These are phyloP conservation scores for Ptyas mucosa DNA, from an alignment of 2,113 vertebrate species.

Conservation along the genomic window DNA sequence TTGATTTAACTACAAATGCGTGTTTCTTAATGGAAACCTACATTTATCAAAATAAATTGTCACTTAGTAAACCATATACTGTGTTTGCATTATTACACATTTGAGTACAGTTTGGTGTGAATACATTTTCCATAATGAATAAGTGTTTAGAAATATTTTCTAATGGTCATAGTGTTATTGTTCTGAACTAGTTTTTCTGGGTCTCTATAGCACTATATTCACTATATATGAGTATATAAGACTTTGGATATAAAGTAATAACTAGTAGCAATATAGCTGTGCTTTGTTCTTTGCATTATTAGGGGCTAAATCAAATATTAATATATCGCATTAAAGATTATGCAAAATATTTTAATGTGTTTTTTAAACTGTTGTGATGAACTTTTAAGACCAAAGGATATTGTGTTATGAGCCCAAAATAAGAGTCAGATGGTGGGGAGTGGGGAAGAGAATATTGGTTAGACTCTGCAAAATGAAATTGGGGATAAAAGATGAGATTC, in stretches of 20 bases:
- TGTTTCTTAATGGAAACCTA: not conserved
- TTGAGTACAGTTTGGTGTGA: not conserved
- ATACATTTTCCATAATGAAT: not conserved
- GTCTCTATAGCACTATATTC: not conserved
- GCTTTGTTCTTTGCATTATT: constrained; percentile 7
- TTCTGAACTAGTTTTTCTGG: not conserved
- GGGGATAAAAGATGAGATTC: not conserved
- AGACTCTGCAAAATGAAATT: not conserved
- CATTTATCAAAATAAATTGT: not conserved
- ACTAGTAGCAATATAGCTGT: not conserved
- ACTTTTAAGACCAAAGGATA: constrained; percentile 2
- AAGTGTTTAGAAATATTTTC: not conserved
- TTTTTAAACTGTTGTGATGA: not conserved
- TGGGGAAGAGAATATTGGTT: constrained; percentile 4
- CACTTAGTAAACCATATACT: not conserved
- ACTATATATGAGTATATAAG: not conserved
- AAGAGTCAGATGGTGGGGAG: not conserved
- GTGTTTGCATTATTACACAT: not conserved
- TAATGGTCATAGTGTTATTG: not conserved
- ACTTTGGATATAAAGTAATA: not conserved
- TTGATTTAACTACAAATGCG: not conserved
- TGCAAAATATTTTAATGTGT: constrained; percentile 24
- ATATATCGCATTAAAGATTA: not conserved
- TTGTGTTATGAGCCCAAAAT: constrained; percentile 22
- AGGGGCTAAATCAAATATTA: constrained; percentile 5